A percentile compares a stretch with the other conserved stretches of the same genome.
Conservation (phyloP, 2,888 invertebrate genomes). For the Orchesella flavescens region DNA sequence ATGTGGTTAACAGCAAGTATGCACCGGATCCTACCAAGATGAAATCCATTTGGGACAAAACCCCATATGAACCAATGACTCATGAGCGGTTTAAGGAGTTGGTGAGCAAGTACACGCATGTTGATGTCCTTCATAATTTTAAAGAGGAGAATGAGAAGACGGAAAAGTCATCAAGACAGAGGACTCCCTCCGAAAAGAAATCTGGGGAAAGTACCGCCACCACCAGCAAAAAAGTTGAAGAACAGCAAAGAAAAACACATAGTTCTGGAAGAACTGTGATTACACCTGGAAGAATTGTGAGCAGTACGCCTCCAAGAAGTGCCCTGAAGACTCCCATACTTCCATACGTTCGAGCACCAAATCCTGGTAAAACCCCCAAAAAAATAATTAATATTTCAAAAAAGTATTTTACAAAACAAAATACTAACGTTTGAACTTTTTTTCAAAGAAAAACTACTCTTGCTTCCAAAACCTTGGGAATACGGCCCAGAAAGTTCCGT, state of each 20-base stretch:
- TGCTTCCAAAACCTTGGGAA: constrained; percentile 9
- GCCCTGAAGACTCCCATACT: neutral
- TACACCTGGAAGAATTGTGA: too few relatives aligned
- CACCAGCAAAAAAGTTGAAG: neutral
- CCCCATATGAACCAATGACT: constrained; percentile 38
- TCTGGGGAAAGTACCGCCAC: neutral
- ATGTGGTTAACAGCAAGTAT: constrained; percentile 40
- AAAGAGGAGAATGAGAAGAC: neutral
- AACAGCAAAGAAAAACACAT: neutral
- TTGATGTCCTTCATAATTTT: neutral
- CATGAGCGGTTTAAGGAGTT: constrained; percentile 38
- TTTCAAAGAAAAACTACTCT: too few relatives aligned
- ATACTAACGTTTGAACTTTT: too few relatives aligned
- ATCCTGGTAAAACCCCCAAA: neutral
- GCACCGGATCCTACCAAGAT: constrained; percentile 6
- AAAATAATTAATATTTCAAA: too few relatives aligned
- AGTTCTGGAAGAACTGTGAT: too few relatives aligned
- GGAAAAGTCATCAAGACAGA: neutral
- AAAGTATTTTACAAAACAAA: too few relatives aligned
- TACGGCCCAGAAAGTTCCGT: neutral
- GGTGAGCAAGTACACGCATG: constrained; percentile 16
- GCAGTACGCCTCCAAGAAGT: neutral
- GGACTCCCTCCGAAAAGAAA: neutral
- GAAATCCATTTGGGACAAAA: constrained; percentile 49
- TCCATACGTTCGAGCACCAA: neutral